phyloP scores from a whole-genome alignment of 2,113 vertebrate genomes.

The Pomatorhinus ruficollis region DNA sequence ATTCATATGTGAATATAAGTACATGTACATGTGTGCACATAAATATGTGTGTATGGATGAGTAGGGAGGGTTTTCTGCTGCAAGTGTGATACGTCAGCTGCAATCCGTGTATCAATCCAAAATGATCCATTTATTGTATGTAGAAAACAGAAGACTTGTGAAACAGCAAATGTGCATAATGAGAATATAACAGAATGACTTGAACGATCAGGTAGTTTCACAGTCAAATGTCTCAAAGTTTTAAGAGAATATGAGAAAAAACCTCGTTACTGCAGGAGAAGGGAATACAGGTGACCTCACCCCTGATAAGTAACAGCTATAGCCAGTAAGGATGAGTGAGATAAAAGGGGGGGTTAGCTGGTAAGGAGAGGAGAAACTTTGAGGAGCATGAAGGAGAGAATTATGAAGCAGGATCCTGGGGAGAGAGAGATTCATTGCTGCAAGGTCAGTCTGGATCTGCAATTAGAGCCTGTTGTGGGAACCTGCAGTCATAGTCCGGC shows the following conservation, averaged over 20 bases:
- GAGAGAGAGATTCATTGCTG: neutral
- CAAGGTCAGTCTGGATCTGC: neutral
- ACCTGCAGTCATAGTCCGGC: neutral
- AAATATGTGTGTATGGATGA: fast-evolving
- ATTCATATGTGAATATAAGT: neutral
- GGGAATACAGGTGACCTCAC: neutral
- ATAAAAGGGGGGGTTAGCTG: neutral
- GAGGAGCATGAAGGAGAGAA: neutral
- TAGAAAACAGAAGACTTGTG: neutral
- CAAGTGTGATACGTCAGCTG: neutral
- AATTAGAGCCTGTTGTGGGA: neutral
- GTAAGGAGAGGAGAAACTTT: neutral
- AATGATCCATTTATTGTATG: neutral
- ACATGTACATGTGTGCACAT: neutral
- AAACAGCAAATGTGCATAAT: neutral
- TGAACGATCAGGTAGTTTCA: neutral
- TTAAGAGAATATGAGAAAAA: neutral
- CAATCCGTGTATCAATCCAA: neutral
- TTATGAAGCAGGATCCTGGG: neutral
- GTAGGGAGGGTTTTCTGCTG: neutral
- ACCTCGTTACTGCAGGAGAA: neutral
- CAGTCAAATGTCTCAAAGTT: neutral
- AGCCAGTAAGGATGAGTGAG: neutral
- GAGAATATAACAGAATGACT: neutral
- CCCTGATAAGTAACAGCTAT: neutral